Evolutionary conservation across 2,797 vertebrate species (phyloP).

Genomic region (Sebastes nivosus): DNA sequence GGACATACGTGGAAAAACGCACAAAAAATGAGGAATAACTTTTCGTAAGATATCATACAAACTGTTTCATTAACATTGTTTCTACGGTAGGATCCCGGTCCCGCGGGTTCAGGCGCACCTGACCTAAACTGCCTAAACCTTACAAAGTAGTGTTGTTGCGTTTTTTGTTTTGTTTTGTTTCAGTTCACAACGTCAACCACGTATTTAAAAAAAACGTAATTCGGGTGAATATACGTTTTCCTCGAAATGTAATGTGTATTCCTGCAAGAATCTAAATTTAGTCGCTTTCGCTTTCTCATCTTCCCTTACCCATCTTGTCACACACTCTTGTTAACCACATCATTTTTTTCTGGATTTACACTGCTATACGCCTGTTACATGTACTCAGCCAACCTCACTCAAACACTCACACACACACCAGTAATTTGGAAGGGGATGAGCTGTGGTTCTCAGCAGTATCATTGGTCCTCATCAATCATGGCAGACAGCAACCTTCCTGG

Average conservation of each 20-base stretch:
- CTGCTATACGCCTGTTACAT: neutral
- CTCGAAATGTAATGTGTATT: neutral
- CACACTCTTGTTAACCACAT: neutral
- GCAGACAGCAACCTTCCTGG: constrained; percentile 65
- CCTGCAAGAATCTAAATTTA: neutral
- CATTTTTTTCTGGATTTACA: neutral
- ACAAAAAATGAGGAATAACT: too few relatives aligned
- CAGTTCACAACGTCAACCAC: too few relatives aligned
- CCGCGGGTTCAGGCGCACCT: too few relatives aligned
- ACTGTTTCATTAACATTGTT: too few relatives aligned
- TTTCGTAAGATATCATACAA: too few relatives aligned
- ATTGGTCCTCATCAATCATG: constrained; percentile 66
- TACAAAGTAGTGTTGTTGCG: too few relatives aligned
- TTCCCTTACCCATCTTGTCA: neutral
- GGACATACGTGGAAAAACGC: too few relatives aligned
- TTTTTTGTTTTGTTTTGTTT: too few relatives aligned
- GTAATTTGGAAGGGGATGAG: constrained; percentile 46
- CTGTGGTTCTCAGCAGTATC: constrained; percentile 62
- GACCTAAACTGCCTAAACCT: too few relatives aligned
- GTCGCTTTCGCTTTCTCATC: neutral
- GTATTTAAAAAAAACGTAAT: too few relatives aligned
- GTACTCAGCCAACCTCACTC: neutral
- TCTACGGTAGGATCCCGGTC: too few relatives aligned
- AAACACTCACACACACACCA: constrained; percentile 2
- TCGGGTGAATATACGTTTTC: too few relatives aligned